phyloP scores from a whole-genome alignment of 2,888 invertebrate species.

The Drosophila atroscutellata region DNA sequence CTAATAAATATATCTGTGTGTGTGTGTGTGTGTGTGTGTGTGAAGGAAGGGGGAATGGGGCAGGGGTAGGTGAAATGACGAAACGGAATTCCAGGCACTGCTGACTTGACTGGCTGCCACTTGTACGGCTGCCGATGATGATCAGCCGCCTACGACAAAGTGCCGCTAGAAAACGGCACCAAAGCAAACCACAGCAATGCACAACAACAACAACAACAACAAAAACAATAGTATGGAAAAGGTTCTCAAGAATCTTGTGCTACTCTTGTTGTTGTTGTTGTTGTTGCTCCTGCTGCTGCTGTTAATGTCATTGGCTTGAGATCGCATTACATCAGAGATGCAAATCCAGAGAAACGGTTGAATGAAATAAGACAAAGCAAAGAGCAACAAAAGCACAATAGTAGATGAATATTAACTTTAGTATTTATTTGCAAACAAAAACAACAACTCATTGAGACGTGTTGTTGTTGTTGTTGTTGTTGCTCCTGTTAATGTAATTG shows the following conservation, averaged over 20 bases:
- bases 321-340: constrained; percentile 41
- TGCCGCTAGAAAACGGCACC: constrained; percentile 52
- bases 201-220: constrained; percentile 17
- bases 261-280: constrained; percentile 5
- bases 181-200: constrained; percentile 26
- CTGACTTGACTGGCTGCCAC: constrained; percentile 10
- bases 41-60: neutral
- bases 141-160: constrained; percentile 63
- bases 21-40: too few relatives aligned
- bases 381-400: neutral
- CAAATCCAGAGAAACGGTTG: constrained; percentile 1
- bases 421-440: neutral
- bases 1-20: neutral
- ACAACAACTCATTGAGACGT: neutral
- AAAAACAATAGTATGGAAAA: constrained; percentile 9
- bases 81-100: constrained; percentile 29
- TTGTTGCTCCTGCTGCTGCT: constrained; percentile 25
- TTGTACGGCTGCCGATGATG: constrained; percentile 41
- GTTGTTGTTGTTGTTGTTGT: constrained; percentile 11
- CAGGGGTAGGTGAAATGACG: constrained; percentile 7
- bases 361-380: neutral
- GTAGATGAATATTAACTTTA: neutral
- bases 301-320: constrained; percentile 56
- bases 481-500: constrained; percentile 47
- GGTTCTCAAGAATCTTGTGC: constrained; percentile 41